Conservation (phyloP, 2,888 invertebrate species). For the Ptychoptera albimana region DNA sequence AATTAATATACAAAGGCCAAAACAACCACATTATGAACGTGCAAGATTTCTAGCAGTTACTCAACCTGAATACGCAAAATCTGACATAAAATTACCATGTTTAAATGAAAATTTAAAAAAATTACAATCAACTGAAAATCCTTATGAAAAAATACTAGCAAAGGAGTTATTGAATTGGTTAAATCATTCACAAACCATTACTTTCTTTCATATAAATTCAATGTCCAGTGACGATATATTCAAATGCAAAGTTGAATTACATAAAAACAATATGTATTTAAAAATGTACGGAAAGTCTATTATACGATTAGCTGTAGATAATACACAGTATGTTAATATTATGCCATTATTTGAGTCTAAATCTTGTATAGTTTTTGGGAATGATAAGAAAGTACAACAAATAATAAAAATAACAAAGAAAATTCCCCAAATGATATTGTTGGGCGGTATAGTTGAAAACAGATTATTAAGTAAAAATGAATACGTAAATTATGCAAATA, state of each 20-base stretch:
- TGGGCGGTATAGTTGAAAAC: conserved; percentile 65
- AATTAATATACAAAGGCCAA: conserved; percentile 62
- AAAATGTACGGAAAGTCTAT: conserved; percentile 49
- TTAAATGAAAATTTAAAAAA: conserved; percentile 22
- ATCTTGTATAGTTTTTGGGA: conserved; percentile 52
- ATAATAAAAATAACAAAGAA: conserved; percentile 51
- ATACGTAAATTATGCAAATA: conserved; percentile 44
- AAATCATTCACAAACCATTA: conserved; percentile 51
- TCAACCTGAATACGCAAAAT: conserved; percentile 42
- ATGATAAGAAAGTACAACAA: conserved; percentile 41
- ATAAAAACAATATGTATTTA: conserved; percentile 50
- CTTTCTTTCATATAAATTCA: conserved; percentile 55
- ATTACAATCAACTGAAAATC: conserved; percentile 37
- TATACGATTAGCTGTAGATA: conserved; percentile 45
- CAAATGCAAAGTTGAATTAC: conserved; percentile 42
- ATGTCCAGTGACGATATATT: conserved; percentile 48
- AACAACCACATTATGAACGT: conserved; percentile 50
- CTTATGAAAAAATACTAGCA: conserved; percentile 55
- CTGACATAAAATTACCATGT: conserved; percentile 38
- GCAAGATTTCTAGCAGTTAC: conserved; percentile 48
- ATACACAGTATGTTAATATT: conserved; percentile 50
- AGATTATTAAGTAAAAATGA: conserved; percentile 51
- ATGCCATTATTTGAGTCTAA: conserved; percentile 45
- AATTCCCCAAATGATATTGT: conserved; percentile 49
- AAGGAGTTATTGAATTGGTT: conserved; percentile 55